A percentile compares a stretch with the other conserved stretches of the same genome.
These are phyloP conservation scores for Aepyceros melampus DNA, from an alignment of 2,113 vertebrate genomes.

Conservation along the genomic window DNA sequence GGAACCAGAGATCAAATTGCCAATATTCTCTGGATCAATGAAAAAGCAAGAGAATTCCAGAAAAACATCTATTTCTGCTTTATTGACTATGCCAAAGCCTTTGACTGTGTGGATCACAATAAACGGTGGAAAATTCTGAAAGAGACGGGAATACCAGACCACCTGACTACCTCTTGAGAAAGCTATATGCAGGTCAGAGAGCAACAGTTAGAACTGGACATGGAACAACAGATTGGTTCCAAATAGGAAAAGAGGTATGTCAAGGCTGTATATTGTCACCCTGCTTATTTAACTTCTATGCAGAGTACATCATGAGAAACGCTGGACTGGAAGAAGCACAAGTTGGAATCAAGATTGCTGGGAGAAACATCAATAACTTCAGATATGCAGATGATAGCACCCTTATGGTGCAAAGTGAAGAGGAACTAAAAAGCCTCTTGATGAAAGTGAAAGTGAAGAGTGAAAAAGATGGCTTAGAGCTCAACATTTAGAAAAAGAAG, in stretches of 20 bases:
- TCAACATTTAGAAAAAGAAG: background rate
- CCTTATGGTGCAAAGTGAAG: background rate
- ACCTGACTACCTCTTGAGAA: background rate
- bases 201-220: background rate
- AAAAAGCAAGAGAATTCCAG: background rate
- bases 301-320: background rate
- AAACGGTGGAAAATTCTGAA: background rate
- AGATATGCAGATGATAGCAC: background rate
- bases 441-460: background rate
- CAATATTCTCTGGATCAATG: fast-evolving
- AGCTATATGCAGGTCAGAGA: background rate
- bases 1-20: background rate
- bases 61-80: background rate
- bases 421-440: background rate
- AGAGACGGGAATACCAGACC: background rate
- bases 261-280: background rate
- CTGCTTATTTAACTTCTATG: background rate
- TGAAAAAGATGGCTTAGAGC: background rate
- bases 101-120: background rate
- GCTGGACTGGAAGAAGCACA: background rate
- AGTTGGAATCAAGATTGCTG: background rate
- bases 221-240: fast-evolving
- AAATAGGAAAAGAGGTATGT: background rate
- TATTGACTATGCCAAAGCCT: background rate
- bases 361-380: background rate